These are phyloP conservation scores for Volucella inflata DNA, from an alignment of 2,888 invertebrate species.

Conservation along the genomic window DNA sequence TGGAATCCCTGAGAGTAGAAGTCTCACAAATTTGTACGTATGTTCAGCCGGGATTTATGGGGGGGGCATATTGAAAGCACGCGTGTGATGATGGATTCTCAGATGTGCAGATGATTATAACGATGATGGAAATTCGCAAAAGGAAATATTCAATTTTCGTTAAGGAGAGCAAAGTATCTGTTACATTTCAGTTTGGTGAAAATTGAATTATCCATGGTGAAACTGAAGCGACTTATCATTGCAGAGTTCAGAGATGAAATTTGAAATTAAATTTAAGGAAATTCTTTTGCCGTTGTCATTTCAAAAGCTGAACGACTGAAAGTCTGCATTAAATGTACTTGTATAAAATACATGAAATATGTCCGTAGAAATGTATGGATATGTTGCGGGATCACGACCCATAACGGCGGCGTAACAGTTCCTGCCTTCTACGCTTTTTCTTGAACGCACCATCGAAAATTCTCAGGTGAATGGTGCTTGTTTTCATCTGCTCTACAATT, in stretches of 20 bases:
- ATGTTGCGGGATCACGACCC: too few species aligned
- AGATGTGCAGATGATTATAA: conserved; percentile 48
- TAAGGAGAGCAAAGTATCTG: conserved; percentile 40
- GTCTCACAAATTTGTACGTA: conserved; percentile 32
- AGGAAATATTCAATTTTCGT: conserved; percentile 69
- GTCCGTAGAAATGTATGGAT: too few species aligned
- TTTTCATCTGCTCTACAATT: too few species aligned
- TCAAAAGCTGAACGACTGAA: too few species aligned
- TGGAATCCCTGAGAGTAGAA: conserved; percentile 14
- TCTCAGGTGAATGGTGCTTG: too few species aligned
- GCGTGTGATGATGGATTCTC: conserved; percentile 16
- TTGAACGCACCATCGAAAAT: too few species aligned
- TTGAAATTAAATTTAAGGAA: too few species aligned
- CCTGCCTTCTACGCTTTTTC: too few species aligned
- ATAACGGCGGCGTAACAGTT: too few species aligned
- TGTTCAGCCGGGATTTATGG: conserved; percentile 2
- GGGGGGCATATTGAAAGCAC: conserved; percentile 22
- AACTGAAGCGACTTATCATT: conserved; percentile 18
- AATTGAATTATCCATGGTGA: conserved; percentile 68
- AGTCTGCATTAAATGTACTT: too few species aligned
- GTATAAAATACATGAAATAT: too few species aligned
- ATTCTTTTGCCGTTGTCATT: too few species aligned
- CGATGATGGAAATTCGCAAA: conserved; percentile 27
- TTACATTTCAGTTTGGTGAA: conserved; percentile 53
- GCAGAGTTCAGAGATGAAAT: conserved; percentile 20